Conservation (phyloP, 2,113 vertebrate species). For the Noturus placidus region DNA sequence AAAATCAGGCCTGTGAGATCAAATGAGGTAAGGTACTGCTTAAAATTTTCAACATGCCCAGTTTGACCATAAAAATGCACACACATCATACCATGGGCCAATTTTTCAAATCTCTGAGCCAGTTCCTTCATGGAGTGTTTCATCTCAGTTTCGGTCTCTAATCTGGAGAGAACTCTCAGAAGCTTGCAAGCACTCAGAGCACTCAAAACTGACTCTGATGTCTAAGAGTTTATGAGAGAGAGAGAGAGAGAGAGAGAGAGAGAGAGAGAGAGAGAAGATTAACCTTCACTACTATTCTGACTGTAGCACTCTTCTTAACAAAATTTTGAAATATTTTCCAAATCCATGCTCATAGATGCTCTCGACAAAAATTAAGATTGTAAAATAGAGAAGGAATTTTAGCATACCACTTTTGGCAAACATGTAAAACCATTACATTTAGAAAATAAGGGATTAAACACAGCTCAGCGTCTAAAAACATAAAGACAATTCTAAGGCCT, state of each 20-base stretch:
- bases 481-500: background rate
- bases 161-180: conserved; percentile 79
- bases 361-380: background rate
- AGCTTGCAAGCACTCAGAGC: conserved; percentile 81
- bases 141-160: conserved; percentile 76
- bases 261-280: background rate
- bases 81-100: conserved; percentile 76
- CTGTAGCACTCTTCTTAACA: background rate
- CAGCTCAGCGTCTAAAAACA: background rate
- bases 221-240: conserved; percentile 59
- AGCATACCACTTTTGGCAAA: background rate
- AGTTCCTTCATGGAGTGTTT: conserved; percentile 77
- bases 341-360: background rate
- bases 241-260: background rate
- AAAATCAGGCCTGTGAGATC: background rate
- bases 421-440: background rate
- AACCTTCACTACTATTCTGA: background rate
- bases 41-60: background rate
- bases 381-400: background rate
- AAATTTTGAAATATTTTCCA: background rate
- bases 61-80: too few relatives aligned
- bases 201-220: conserved; percentile 78
- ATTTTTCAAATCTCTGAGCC: conserved; percentile 79
- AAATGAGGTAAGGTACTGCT: background rate
- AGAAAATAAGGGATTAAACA: background rate